Conservation (phyloP, 2,113 vertebrate species). For the Progne subis region DNA sequence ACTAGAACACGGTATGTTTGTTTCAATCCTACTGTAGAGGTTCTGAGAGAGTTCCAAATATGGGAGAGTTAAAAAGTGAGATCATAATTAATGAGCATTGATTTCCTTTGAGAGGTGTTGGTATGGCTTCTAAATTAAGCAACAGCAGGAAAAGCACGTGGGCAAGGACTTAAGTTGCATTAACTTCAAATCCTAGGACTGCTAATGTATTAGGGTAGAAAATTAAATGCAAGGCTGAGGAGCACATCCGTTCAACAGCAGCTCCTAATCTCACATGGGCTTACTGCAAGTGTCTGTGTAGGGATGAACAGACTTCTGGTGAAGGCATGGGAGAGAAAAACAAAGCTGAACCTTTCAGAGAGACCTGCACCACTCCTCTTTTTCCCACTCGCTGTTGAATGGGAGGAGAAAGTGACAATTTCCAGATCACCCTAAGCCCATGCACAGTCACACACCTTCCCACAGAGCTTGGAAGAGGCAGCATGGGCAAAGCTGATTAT, state of each 20-base stretch:
- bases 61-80: constrained; percentile 5
- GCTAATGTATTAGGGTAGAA: background rate
- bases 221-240: background rate
- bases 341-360: background rate
- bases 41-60: background rate
- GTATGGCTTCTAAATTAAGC: constrained; percentile 31
- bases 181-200: constrained; percentile 21
- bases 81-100: constrained; percentile 48
- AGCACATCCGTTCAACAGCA: background rate
- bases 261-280: background rate
- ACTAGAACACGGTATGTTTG: background rate
- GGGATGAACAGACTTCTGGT: background rate
- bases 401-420: background rate
- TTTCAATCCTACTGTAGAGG: background rate
- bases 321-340: background rate
- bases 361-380: background rate
- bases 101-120: constrained; percentile 44
- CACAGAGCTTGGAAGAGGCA: background rate
- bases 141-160: background rate
- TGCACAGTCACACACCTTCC: background rate
- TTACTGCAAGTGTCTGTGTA: background rate
- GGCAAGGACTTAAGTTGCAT: constrained; percentile 5
- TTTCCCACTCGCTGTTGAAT: background rate
- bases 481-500: background rate
- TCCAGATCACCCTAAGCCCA: background rate